These are phyloP conservation scores for Arrhamphus sclerolepis DNA, from an alignment of 2,797 vertebrate genomes.

Conservation along the genomic window DNA sequence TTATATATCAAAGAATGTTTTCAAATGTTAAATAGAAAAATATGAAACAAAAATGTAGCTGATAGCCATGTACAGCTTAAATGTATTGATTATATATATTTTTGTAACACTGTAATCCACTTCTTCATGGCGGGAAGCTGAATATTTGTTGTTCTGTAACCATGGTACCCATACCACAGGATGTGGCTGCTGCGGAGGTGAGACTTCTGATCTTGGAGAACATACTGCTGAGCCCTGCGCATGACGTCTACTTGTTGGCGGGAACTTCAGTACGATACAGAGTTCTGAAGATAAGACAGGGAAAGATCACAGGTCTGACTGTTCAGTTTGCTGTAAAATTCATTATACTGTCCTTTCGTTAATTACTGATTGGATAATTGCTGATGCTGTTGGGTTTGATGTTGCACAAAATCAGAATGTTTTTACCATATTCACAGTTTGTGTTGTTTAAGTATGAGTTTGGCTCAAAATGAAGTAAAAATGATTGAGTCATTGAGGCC, in stretches of 20 bases:
- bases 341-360: neutral
- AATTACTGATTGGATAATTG: no score
- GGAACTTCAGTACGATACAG: slow-evolving; percentile 90
- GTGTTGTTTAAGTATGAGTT: neutral
- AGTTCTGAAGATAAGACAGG: slow-evolving; percentile 95
- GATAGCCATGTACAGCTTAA: neutral
- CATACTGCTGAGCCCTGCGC: slow-evolving; percentile 91
- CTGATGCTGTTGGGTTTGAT: no score
- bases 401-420: neutral
- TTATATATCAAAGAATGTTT: no score
- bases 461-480: neutral
- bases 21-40: no score
- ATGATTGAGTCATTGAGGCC: slow-evolving; percentile 10
- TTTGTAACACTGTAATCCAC: neutral
- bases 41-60: no score
- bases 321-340: neutral
- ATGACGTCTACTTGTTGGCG: slow-evolving; percentile 90
- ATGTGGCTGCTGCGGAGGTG: slow-evolving; percentile 92
- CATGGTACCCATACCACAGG: slow-evolving; percentile 76
- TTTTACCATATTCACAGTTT: neutral
- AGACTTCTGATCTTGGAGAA: slow-evolving; percentile 95
- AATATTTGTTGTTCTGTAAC: slow-evolving; percentile 42
- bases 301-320: slow-evolving; percentile 89
- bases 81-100: neutral
- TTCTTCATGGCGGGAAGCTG: slow-evolving; percentile 25